These are phyloP conservation scores for Meta bourneti DNA, from an alignment of 2,888 invertebrate genomes.

Conservation along the genomic window DNA sequence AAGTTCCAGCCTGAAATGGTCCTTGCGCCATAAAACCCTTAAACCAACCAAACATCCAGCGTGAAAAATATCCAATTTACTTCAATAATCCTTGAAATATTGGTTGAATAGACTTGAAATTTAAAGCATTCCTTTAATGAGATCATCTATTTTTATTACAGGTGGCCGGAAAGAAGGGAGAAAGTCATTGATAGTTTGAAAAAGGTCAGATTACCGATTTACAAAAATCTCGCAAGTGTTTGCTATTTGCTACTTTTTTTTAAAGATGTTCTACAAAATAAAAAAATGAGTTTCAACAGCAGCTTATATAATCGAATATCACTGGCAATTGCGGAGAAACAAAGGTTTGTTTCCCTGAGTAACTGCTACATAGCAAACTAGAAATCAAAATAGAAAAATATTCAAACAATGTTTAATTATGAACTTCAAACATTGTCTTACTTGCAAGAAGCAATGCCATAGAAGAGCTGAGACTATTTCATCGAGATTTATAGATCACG, in stretches of 20 bases:
- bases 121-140: too few relatives aligned
- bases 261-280: background rate
- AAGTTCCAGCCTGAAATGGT: too few relatives aligned
- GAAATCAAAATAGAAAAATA: slow-evolving; percentile 17
- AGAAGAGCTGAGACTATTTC: background rate
- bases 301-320: background rate
- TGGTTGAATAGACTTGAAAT: too few relatives aligned
- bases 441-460: background rate
- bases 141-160: slow-evolving; percentile 81
- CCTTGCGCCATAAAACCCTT: too few relatives aligned
- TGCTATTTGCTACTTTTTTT: slow-evolving; percentile 25
- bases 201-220: background rate
- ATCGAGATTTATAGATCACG: background rate
- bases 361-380: slow-evolving; percentile 10
- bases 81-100: too few relatives aligned
- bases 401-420: background rate
- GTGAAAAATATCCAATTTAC: too few relatives aligned
- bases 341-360: background rate
- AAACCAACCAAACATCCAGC: too few relatives aligned
- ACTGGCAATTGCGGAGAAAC: background rate
- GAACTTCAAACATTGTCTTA: slow-evolving; percentile 8
- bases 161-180: slow-evolving; percentile 92
- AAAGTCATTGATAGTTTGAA: slow-evolving; percentile 86
- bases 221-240: slow-evolving; percentile 1
- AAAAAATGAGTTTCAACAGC: background rate